Evolutionary conservation across 2,888 invertebrate genomes (phyloP), one percentile per base, ranked within the genome.

Genomic region (Hymenopus coronatus): DNA sequence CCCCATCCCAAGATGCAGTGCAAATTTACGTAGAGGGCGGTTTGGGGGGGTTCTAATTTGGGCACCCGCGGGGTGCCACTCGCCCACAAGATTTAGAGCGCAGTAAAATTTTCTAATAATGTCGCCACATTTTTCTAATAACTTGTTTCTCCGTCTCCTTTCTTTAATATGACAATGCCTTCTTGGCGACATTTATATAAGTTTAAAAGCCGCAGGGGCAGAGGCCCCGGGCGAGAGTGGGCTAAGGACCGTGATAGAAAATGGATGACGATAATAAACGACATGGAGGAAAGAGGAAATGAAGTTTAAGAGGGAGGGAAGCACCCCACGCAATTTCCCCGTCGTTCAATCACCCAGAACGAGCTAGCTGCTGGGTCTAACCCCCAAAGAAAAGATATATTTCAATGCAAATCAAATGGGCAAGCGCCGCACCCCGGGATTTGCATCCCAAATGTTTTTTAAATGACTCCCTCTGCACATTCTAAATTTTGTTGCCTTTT

Each of bases 391-490:
- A 87, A 82, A 82, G 84, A 89, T 89, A 89, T 90, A 90, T 90
- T 89, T 88, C 89, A 88, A 90, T 90, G 90, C 90, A 90, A 90
- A 90, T 90, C 90, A 90, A 90, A 90, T 89, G 90, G 90, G 28
- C 33, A n/a, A 30, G 82, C 87, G 81, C 70, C 86, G 83, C 81
- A 70, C 84, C 54, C 54, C 84, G 30, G 90, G 89, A 90, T 90
- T 90, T 90, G 90, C 90, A 90, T 90, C 89, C 88, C 83, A 90
- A 90, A 90, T 89, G 90, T 89, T 89, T 89, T 90, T 89, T 85
- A 90, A 90, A 88, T 88, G 90, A 84, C 88, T 90, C 89, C 87
- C 89, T 90, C 84, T 89, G 89, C 89, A 90, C 90, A 90, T 90
- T 90, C 89, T 83, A 90, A 89, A 90, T 90, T 88, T 82, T 82